phyloP scores from a whole-genome alignment of 2,797 vertebrate species.

The Helicolenus hilgendorfi region DNA sequence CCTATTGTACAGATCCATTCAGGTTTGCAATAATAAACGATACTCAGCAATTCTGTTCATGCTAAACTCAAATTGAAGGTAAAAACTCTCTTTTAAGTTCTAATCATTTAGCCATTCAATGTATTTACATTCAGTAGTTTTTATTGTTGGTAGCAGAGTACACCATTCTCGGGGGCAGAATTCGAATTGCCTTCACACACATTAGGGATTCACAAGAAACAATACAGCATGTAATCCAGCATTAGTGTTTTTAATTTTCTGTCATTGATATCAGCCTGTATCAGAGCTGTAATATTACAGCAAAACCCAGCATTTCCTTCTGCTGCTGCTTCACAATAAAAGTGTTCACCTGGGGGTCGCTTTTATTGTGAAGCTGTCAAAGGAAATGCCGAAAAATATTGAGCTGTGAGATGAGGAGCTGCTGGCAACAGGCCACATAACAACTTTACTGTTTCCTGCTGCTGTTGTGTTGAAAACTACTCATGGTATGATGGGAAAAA shows the following conservation, averaged over 20 bases:
- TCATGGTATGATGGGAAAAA: neutral
- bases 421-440: neutral
- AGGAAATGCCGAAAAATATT: neutral
- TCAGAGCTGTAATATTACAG: neutral
- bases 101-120: neutral
- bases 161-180: accelerated
- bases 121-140: neutral
- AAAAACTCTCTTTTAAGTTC: neutral
- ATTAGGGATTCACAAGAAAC: neutral
- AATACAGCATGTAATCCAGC: neutral
- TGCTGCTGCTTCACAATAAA: neutral
- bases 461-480: neutral
- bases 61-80: neutral
- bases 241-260: neutral
- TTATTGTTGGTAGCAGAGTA: neutral
- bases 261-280: neutral
- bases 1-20: neutral
- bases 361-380: neutral
- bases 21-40: neutral
- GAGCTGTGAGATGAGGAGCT: neutral
- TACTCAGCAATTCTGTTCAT: neutral
- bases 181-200: neutral
- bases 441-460: too few relatives aligned
- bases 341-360: neutral
- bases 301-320: too few relatives aligned